Percentiles rank a stretch among this genome's conserved stretches.
Conservation (phyloP, 2,888 invertebrate genomes). For the Drosophila antonietae region DNA sequence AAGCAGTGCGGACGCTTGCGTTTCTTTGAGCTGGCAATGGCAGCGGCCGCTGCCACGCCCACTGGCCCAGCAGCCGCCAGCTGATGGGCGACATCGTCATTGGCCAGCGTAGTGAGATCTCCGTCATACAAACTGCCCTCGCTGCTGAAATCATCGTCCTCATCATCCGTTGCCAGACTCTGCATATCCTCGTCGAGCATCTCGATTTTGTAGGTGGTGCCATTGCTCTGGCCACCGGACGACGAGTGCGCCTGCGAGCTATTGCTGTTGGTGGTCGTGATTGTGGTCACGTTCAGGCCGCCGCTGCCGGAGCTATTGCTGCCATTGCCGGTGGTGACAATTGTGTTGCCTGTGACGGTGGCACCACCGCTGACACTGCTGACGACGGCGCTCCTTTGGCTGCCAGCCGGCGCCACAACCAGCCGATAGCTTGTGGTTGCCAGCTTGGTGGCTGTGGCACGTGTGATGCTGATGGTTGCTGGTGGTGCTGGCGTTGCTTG, state of each 20-base stretch:
- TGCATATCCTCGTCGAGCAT: conserved; percentile 88
- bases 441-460: conserved; percentile 50
- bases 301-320: conserved; percentile 41
- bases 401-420: conserved; percentile 68
- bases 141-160: conserved; percentile 94
- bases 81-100: conserved; percentile 98
- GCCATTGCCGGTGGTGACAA: conserved; percentile 56
- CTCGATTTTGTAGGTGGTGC: conserved; percentile 88
- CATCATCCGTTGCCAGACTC: conserved; percentile 90
- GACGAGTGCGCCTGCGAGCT: conserved; percentile 67
- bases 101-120: conserved; percentile 89
- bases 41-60: conserved; percentile 98
- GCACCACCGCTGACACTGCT: conserved; percentile 32
- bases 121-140: conserved; percentile 92
- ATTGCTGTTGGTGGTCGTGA: conserved; percentile 81
- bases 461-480: conserved; percentile 10
- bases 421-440: conserved; percentile 72
- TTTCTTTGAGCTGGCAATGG: conserved; percentile 97
- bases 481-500: not conserved
- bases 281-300: conserved; percentile 83
- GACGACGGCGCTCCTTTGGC: conserved; percentile 58
- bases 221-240: conserved; percentile 68
- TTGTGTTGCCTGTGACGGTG: conserved; percentile 54
- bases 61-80: conserved; percentile 98
- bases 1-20: conserved; percentile 97